Evolutionary conservation across 2,888 invertebrate genomes (phyloP), one percentile per base, ranked within the genome.

Genomic region (Acanthopleura granulata): DNA sequence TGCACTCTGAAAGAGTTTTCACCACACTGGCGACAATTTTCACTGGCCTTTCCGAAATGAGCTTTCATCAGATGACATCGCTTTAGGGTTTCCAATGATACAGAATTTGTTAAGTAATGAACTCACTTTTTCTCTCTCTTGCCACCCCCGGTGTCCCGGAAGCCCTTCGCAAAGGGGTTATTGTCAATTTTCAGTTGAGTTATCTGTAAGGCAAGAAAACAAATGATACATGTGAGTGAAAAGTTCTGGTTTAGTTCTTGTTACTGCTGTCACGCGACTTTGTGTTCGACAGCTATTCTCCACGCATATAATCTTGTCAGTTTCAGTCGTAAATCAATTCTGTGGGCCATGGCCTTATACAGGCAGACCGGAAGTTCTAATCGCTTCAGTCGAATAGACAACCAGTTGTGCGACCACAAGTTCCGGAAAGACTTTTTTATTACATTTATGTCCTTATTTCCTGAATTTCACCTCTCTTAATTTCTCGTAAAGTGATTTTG

Each of bases 51-150:
- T 57, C 18, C 3, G 12, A 57, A 57, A 57, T 57, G 57, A 12
- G 12, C 57, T 9, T 3, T 57, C 22, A 40, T 40, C 40, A 40
- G 40, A 40, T 40, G 40, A 9, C 40, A 40, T 40, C 40, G 40
- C 40, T 40, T 40, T 57, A 12, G 57, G 6, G n/a, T 57, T 57
- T 57, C 22, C 3, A 57, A 6, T 22, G 22, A 57, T 57, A 57
- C 22, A 57, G 4, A 71, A 71, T n/a, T 15, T 49, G 18, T 71
- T 49, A 71, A 49, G 40, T 40, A 49, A 71, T 71, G 30, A 49
- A 95, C 97, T 97, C 94, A 98, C 97, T 99, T 99, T 93, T 99
- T 99, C 91, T 98, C 98, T 88, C 87, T 85, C 73, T 88, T 80
- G n/a, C 87, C 88, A 87, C 87, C 87, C 16, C 99, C 99, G 69